Evolutionary conservation across 2,888 invertebrate species (phyloP), one percentile per base, ranked within the genome.

Genomic region (Opisthograptis luteolata): DNA sequence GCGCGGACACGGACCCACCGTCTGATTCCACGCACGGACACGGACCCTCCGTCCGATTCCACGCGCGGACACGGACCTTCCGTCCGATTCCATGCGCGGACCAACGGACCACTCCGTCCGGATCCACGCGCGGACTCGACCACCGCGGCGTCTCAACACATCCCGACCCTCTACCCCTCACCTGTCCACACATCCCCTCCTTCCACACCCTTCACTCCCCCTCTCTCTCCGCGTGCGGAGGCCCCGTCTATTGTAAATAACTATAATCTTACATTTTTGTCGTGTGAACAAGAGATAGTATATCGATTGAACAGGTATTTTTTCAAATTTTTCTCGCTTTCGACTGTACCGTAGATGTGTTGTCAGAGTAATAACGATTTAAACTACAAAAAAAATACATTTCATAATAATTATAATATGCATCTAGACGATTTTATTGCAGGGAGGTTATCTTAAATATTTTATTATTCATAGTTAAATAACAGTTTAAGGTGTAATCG

Each of bases 261-360:
- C 80, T 76, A 83, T 86, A 84, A 81, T 81, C 85, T 50, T 79
- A 85, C 84, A 85, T 69, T 89, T 87, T 89, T 88, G 86, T 89
- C 89, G 87, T 89, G 83, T 89, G 81, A 88, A 88, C 89, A 83
- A 89, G 79, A 86, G 82, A 87, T 90, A 89, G 87, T 86, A 73
- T 86, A 86, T 82, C 81, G 80, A 82, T 84, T 88, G 81, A 89
- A 88, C 89, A 85, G 86, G 89, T 89, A 88, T 89, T 87, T 89
- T 89, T 89, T 89, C 87, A 88, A 89, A 85, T 76, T 84, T 84
- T 86, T 89, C 89, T 90, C 90, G 89, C 90, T 89, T 86, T 90
- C 87, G 79, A 87, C 88, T 89, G 87, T 90, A 90, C 86, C 81
- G 89, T 90, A 90, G 90, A 88, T 87, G 88, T 90, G 89, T 90